Evolutionary conservation across 35 echinoderm and acorn worm genomes (phyloP), one percentile per base, ranked within the genome.

Genomic region (Holothuria glaberrima): DNA sequence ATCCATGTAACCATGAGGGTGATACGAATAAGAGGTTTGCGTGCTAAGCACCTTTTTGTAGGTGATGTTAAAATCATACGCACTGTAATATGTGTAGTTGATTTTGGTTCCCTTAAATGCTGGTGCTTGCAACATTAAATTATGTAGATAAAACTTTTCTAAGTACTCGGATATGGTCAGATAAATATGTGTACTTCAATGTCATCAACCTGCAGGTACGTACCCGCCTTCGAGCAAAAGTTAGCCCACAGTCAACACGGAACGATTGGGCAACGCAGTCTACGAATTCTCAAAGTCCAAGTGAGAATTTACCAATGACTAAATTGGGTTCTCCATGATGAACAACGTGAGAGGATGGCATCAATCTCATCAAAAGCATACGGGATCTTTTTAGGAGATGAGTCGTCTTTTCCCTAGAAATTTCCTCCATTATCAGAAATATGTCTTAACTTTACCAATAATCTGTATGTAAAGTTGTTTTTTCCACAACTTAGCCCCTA

Each of bases 141-240:
- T 66, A 66, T 29, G 9, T 66, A 24, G 9, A 66, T 66, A 66
- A 13, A 66, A 9, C 28, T 66, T 66, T 22, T 20, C 6, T 17
- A 66, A 22, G 28, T 66, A 0, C 18, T 7, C 28, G 13, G 62
- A 24, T 17, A 20, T 66, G 0, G 36, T 41, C 36, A 41, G 2
- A 7, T 41, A 41, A 41, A 41, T 41, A 41, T 41, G 36, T 41
- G 2, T 9, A 54, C 50, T 54, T 54, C 1, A 0, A 14, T 54
- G 3, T 54, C 50, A 54, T 9, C 5, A 2, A 9, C 16, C 7
- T 31, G 31, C 17, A 69, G 66, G 66, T 69, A 30, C 66, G 66
- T 69, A 27, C 25, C 17, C 66, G 66, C 10, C 21, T 69, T 69
- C 66, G 66, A 69, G 66, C 66, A 27, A 69, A 69, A 69, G 66